phyloP scores from a whole-genome alignment of 2,888 invertebrate species.

The Himalopsyche kuldschensis region DNA sequence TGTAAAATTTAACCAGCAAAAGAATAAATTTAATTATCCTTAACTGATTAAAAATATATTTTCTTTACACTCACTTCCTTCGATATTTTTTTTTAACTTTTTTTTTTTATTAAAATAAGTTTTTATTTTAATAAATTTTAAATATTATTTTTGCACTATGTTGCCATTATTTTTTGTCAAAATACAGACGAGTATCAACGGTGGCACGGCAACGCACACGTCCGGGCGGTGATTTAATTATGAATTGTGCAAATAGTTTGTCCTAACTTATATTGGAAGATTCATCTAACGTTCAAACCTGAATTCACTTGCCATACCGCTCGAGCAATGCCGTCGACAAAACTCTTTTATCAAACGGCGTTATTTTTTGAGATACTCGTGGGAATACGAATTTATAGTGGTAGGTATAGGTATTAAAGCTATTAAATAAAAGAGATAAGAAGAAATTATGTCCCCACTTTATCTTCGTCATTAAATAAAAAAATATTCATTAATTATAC shows the following conservation, averaged over 20 bases:
- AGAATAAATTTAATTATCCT: neutral
- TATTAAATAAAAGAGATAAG: neutral
- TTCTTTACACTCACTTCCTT: neutral
- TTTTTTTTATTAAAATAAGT: neutral
- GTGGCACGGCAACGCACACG: conserved; percentile 7
- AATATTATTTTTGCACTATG: neutral
- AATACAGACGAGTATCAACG: neutral
- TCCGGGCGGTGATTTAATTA: conserved; percentile 30
- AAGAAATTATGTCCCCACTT: neutral
- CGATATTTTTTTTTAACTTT: neutral
- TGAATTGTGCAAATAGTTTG: conserved; percentile 36
- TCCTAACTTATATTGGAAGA: conserved; percentile 36
- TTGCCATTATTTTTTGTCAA: neutral
- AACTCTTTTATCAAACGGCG: neutral
- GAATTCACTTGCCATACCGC: conserved; percentile 4
- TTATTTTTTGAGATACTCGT: neutral
- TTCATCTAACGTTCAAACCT: conserved; percentile 16
- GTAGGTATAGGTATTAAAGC: neutral
- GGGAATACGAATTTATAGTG: neutral
- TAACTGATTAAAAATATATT: neutral
- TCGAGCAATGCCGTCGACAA: neutral
- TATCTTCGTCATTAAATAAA: neutral
- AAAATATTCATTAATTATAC: neutral
- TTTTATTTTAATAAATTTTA: neutral
- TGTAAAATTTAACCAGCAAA: neutral